Evolutionary conservation across 2,113 vertebrate species (phyloP).

Genomic region (Cisticola juncidis): DNA sequence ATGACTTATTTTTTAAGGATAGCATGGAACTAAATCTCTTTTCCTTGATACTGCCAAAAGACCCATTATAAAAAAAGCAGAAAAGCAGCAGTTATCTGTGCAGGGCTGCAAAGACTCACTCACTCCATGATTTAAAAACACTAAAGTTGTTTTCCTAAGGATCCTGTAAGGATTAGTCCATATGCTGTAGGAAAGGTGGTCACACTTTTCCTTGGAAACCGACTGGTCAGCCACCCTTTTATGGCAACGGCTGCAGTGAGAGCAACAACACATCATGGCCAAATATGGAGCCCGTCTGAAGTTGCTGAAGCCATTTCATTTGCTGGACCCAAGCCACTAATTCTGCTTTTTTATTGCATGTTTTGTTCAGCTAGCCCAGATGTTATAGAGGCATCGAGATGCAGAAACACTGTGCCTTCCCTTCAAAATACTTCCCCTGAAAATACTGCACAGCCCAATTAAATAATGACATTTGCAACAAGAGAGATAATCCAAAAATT

Average conservation of each 20-base stretch:
- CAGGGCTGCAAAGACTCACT: neutral
- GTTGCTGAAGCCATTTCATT: neutral
- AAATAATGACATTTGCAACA: conserved; percentile 61
- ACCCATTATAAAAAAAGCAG: neutral
- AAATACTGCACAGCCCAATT: conserved; percentile 62
- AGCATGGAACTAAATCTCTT: neutral
- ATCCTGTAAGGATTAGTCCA: neutral
- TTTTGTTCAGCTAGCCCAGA: conserved; percentile 47
- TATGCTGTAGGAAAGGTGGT: conserved; percentile 8
- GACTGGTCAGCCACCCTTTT: conserved; percentile 51
- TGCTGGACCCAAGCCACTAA: conserved; percentile 5
- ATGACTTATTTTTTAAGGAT: conserved; percentile 1
- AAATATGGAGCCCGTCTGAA: conserved; percentile 56
- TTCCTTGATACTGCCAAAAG: neutral
- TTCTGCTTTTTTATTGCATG: neutral
- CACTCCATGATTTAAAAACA: neutral
- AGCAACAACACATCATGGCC: conserved; percentile 17
- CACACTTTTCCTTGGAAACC: conserved; percentile 46
- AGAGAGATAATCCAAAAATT: conserved; percentile 58
- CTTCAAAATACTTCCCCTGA: conserved; percentile 62
- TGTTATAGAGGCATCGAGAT: conserved; percentile 32
- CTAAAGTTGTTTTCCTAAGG: neutral
- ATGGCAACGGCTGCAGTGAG: neutral
- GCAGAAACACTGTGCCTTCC: conserved; percentile 43
- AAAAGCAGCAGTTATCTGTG: neutral